These are phyloP conservation scores for Saccostrea glomerata DNA, from an alignment of 1,140 invertebrate species.

Conservation along the genomic window DNA sequence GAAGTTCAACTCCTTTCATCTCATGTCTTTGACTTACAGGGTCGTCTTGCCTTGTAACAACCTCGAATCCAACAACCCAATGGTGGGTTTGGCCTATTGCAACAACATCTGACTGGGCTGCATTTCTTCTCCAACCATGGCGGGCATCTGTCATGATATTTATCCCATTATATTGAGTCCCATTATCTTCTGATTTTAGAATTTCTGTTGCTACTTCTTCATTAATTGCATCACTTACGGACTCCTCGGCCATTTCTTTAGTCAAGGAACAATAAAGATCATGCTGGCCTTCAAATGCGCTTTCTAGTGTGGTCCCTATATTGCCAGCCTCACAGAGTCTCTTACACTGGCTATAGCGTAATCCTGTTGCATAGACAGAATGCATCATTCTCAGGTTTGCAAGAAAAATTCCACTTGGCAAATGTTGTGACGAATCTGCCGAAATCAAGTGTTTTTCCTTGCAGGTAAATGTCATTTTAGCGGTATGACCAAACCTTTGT, in stretches of 20 bases:
- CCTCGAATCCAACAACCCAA: conserved; percentile 10
- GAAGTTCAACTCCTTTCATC: neutral
- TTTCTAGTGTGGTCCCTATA: neutral
- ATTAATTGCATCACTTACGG: neutral
- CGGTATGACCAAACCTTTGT: no score
- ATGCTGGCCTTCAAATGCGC: neutral
- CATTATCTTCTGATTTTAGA: neutral
- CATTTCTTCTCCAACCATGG: conserved; percentile 23
- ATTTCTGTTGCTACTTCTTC: neutral
- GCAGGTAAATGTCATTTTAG: no score
- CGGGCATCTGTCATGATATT: neutral
- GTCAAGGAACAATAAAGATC: neutral
- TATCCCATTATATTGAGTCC: neutral
- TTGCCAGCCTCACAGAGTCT: neutral
- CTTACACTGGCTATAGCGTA: no score
- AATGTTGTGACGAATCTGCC: no score
- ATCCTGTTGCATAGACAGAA: no score
- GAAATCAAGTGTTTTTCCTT: no score
- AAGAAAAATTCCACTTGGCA: no score
- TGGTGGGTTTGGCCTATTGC: conserved; percentile 7
- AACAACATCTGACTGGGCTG: conserved; percentile 32
- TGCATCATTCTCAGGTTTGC: no score
- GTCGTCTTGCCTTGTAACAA: neutral
- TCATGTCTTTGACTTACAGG: neutral
- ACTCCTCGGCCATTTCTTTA: neutral